phyloP scores from a whole-genome alignment of 2,888 invertebrate genomes.

The Flexamia atlantica region DNA sequence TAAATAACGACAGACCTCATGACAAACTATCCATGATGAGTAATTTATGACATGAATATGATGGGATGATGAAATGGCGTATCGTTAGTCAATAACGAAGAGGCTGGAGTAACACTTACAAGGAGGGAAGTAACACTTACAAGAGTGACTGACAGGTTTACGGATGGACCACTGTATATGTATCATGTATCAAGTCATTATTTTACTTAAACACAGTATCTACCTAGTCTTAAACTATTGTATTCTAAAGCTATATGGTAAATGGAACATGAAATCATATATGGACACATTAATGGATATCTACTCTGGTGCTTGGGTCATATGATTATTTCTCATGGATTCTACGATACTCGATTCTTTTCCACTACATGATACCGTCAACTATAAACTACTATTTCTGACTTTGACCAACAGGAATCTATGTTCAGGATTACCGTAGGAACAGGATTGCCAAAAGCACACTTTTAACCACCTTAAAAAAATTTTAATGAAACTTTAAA shows the following conservation, averaged over 20 bases:
- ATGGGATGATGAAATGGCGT: neutral
- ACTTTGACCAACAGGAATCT: conserved; percentile 2
- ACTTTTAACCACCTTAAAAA: neutral
- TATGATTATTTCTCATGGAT: neutral
- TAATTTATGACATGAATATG: conserved; percentile 5
- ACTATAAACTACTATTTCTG: conserved; percentile 4
- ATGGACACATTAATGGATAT: conserved; percentile 49
- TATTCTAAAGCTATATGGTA: conserved; percentile 8
- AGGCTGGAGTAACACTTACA: neutral
- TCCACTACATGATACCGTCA: conserved; percentile 1
- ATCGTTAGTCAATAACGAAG: neutral
- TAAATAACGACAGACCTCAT: too few relatives aligned
- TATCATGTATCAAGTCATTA: neutral
- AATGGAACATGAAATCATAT: conserved; percentile 43
- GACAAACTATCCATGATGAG: too few relatives aligned
- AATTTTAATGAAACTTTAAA: too few relatives aligned
- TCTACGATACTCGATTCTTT: neutral
- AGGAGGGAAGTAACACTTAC: neutral
- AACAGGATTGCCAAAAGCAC: conserved; percentile 27
- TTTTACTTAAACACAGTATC: neutral
- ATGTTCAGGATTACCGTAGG: neutral
- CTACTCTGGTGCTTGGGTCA: conserved; percentile 28
- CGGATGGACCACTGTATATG: conserved; percentile 32
- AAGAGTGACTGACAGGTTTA: conserved; percentile 29
- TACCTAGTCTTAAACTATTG: conserved; percentile 9